These are phyloP conservation scores for Drosophila limbata DNA, from an alignment of 2,888 invertebrate genomes.

Conservation along the genomic window DNA sequence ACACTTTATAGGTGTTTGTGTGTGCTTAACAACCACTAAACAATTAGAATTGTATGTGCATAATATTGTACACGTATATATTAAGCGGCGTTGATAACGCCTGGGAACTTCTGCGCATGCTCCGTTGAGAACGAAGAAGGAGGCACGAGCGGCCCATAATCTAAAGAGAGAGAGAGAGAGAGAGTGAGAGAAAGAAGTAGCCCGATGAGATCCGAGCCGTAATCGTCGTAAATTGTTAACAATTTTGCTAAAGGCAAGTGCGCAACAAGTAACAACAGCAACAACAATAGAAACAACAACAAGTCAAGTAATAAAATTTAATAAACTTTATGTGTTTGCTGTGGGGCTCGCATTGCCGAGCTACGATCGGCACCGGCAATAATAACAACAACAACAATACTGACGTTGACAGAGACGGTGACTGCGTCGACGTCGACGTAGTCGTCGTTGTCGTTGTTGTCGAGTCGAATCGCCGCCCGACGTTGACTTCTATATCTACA, in stretches of 20 bases:
- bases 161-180: background rate
- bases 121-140: conserved; percentile 1
- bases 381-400: conserved; percentile 29
- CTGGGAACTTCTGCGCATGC: conserved; percentile 50
- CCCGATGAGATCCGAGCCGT: conserved; percentile 52
- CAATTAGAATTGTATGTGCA: conserved; percentile 56
- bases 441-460: conserved; percentile 17
- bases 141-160: conserved; percentile 28
- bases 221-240: conserved; percentile 78
- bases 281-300: conserved; percentile 41
- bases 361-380: conserved; percentile 45
- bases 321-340: conserved; percentile 67
- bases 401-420: conserved; percentile 35
- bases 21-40: conserved; percentile 55
- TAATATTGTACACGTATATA: conserved; percentile 18
- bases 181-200: conserved; percentile 11
- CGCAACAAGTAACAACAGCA: conserved; percentile 30
- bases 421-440: conserved; percentile 8
- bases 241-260: conserved; percentile 77
- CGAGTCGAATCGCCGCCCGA: conserved; percentile 44
- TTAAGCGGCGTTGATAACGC: conserved; percentile 62
- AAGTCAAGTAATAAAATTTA: conserved; percentile 70
- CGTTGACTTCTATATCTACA: conserved; percentile 81
- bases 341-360: conserved; percentile 39
- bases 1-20: conserved; percentile 18